phyloP scores from a whole-genome alignment of 1,140 invertebrate genomes.

The Psix sp. region DNA sequence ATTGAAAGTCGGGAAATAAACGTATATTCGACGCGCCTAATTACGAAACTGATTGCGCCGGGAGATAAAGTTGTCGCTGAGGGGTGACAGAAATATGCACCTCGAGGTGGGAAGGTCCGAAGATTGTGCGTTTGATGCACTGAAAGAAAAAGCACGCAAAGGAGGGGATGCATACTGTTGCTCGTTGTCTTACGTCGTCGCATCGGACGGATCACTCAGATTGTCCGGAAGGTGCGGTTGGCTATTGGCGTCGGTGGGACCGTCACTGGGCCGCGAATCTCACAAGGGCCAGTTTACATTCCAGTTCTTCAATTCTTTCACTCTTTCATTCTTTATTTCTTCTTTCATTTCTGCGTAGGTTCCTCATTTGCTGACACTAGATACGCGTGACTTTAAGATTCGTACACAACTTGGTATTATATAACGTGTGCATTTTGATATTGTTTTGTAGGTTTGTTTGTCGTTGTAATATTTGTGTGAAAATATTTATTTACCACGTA shows the following conservation, averaged over 20 bases:
- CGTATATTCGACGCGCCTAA: constrained; percentile 62
- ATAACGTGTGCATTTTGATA: constrained; percentile 42
- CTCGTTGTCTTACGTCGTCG: constrained; percentile 10
- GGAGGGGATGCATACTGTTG: constrained; percentile 8
- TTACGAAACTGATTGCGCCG: constrained; percentile 70
- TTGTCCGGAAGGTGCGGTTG: constrained; percentile 76
- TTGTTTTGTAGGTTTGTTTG: too few relatives aligned
- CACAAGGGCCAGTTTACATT: constrained; percentile 78
- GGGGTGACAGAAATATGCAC: constrained; percentile 43
- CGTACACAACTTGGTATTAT: constrained; percentile 43
- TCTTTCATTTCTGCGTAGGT: constrained; percentile 61
- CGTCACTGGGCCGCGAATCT: constrained; percentile 72
- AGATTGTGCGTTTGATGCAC: constrained; percentile 16
- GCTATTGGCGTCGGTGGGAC: constrained; percentile 74
- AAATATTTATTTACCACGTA: too few relatives aligned
- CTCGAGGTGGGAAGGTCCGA: constrained; percentile 40
- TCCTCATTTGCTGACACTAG: constrained; percentile 60
- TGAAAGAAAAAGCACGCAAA: constrained; percentile 11
- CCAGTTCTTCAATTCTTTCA: constrained; percentile 60
- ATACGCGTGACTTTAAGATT: constrained; percentile 62
- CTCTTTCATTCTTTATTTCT: constrained; percentile 64
- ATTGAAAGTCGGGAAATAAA: constrained; percentile 25
- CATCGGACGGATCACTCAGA: constrained; percentile 58
- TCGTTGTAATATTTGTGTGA: too few relatives aligned
- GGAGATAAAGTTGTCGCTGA: constrained; percentile 46